Conservation (phyloP, 2,113 vertebrate genomes). For the Uropsilus gracilis region DNA sequence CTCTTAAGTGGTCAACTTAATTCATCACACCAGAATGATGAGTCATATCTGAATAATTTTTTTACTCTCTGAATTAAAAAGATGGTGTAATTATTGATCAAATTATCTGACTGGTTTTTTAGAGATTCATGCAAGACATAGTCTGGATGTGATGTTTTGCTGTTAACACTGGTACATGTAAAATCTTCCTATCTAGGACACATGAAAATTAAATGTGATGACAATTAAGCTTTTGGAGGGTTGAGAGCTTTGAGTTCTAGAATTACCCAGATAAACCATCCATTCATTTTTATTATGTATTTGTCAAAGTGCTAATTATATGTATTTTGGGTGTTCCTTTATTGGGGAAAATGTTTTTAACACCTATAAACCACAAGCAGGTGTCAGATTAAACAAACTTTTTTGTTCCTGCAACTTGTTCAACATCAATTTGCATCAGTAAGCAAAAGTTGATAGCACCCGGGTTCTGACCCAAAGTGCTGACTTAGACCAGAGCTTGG, state of each 20-base stretch:
- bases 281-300: slow-evolving; percentile 2
- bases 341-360: slow-evolving; percentile 69
- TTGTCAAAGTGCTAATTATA: slow-evolving; percentile 53
- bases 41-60: slow-evolving; percentile 21
- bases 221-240: not conserved
- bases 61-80: slow-evolving; percentile 41
- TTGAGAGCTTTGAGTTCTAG: not conserved
- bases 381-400: slow-evolving; percentile 62
- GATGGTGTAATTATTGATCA: not conserved
- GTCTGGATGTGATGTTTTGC: not conserved
- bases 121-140: not conserved
- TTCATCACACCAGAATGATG: not conserved
- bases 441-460: slow-evolving; percentile 64
- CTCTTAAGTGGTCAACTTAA: slow-evolving; percentile 5
- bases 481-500: not conserved
- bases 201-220: not conserved
- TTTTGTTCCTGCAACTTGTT: slow-evolving; percentile 70
- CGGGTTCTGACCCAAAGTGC: not conserved
- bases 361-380: slow-evolving; percentile 77
- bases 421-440: slow-evolving; percentile 50
- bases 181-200: not conserved
- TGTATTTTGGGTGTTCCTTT: slow-evolving; percentile 60
- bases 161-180: not conserved
- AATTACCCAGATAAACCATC: not conserved
- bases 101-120: not conserved